Evolutionary conservation across 2,888 invertebrate genomes (phyloP), one percentile per base, ranked within the genome.

Genomic region (Allygus modestus): DNA sequence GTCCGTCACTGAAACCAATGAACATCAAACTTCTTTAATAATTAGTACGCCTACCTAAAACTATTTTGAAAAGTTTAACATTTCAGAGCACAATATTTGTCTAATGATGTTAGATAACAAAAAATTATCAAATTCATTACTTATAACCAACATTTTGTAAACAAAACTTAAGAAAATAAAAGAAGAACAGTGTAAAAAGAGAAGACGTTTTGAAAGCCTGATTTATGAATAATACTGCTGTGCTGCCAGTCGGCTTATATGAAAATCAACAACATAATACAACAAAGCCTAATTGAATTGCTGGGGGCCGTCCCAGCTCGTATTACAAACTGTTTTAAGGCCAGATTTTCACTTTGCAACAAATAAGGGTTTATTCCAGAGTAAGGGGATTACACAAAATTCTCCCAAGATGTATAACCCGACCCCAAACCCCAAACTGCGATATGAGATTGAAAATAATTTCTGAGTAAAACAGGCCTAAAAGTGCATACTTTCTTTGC

Each of bases 321-420:
- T 41, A 71, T 71, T 37, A 71, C 71, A 71, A 41, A 41, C 41
- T 41, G 71, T 41, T 71, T 41, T 41, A 41, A 41, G 71, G 20
- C 71, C 71, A 71, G 41, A 71, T 41, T 71, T 71, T 71, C 71
- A 71, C 71, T 71, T 71, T n/a, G 71, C 71, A 71, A 71, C 37
- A 71, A 71, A 71, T 71, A 37, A 71, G 71, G 71, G 37, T 71
- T 71, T 71, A 37, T 71, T 71, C 37, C 9, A 9, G 0, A 23
- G n/a, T n/a, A 41, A 71, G n/a, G 37, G 41, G 71, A 71, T 71
- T 37, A 71, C 41, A 37, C 9, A 5, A 11, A 41, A 23, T 71
- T 15, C 28, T 20, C 37, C 71, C 41, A 41, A 71, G 71, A 71
- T 37, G 41, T 41, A 71, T 71, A 23, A 20, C 71, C 71, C 17